A percentile compares a stretch with the other conserved stretches of the same genome.
These are phyloP conservation scores for Nylanderia fulva DNA, from an alignment of 1,140 invertebrate genomes.

Conservation along the genomic window DNA sequence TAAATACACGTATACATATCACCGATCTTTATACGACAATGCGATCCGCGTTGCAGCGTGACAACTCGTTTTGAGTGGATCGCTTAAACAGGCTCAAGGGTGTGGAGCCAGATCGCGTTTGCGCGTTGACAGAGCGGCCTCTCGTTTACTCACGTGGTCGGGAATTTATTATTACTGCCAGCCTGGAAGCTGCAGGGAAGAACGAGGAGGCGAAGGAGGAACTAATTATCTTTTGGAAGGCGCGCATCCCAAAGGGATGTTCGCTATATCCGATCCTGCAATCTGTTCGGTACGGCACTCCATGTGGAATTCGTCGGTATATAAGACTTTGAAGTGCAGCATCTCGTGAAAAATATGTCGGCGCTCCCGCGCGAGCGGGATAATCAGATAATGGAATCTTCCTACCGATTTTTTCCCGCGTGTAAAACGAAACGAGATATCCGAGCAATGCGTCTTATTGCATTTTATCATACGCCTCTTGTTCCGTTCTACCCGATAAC, in stretches of 20 bases:
- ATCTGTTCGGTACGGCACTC: conserved; percentile 35
- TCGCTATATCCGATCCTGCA: conserved; percentile 30
- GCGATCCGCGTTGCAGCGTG: background rate
- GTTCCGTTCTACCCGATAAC: conserved; percentile 10
- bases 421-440: conserved; percentile 40
- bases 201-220: background rate
- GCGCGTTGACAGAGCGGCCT: conserved; percentile 66
- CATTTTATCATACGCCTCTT: conserved; percentile 15
- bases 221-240: conserved; percentile 67
- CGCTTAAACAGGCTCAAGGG: conserved; percentile 57
- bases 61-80: conserved; percentile 3
- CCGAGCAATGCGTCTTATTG: conserved; percentile 42
- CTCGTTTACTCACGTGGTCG: conserved; percentile 71
- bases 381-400: conserved; percentile 60
- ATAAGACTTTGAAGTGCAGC: conserved; percentile 49
- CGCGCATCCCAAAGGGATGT: conserved; percentile 36
- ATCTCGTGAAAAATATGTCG: background rate
- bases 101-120: conserved; percentile 47
- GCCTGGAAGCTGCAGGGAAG: background rate
- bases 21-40: background rate
- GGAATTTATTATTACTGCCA: conserved; percentile 69
- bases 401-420: conserved; percentile 23
- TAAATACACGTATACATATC: background rate
- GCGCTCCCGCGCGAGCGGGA: conserved; percentile 11
- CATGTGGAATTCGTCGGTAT: conserved; percentile 58